These are phyloP conservation scores for Poeciliopsis occidentalis DNA, from an alignment of 2,113 vertebrate species.

Conservation along the genomic window DNA sequence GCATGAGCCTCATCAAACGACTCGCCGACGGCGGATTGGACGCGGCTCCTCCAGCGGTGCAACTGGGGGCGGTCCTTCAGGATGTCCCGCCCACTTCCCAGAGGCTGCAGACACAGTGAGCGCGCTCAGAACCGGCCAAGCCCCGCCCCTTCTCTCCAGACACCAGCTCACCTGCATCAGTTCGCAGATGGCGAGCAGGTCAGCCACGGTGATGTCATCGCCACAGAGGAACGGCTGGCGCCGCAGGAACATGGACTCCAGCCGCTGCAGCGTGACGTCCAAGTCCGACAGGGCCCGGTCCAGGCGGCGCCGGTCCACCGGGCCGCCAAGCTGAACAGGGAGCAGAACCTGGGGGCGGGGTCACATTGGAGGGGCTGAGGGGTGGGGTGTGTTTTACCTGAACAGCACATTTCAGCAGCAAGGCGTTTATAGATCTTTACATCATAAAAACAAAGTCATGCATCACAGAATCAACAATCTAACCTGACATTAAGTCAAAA, in stretches of 20 bases:
- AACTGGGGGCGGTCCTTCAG: constrained; percentile 70
- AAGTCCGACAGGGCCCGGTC: constrained; percentile 63
- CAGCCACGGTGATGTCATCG: constrained; percentile 79
- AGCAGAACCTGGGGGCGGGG: constrained; percentile 65
- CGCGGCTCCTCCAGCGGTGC: constrained; percentile 71
- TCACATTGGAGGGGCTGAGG: background rate
- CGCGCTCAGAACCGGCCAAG: constrained; percentile 3
- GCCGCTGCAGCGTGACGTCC: constrained; percentile 61
- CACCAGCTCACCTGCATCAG: constrained; percentile 76
- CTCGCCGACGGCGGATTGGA: constrained; percentile 63
- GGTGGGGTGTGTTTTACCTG: background rate
- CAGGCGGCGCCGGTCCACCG: constrained; percentile 52
- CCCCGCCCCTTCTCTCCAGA: background rate
- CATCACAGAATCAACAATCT: no score
- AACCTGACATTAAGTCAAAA: no score
- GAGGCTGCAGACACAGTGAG: constrained; percentile 60
- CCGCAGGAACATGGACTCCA: constrained; percentile 79
- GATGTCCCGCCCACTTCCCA: constrained; percentile 72
- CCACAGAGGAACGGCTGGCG: constrained; percentile 79
- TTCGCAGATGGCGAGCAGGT: constrained; percentile 80
- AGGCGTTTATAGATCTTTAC: no score
- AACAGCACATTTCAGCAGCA: no score
- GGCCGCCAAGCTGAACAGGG: constrained; percentile 47
- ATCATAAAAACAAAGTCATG: no score
- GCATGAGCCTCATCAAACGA: constrained; percentile 72